These are phyloP conservation scores for Arvicanthis niloticus DNA, from an alignment of 2,113 vertebrate species.

Conservation along the genomic window DNA sequence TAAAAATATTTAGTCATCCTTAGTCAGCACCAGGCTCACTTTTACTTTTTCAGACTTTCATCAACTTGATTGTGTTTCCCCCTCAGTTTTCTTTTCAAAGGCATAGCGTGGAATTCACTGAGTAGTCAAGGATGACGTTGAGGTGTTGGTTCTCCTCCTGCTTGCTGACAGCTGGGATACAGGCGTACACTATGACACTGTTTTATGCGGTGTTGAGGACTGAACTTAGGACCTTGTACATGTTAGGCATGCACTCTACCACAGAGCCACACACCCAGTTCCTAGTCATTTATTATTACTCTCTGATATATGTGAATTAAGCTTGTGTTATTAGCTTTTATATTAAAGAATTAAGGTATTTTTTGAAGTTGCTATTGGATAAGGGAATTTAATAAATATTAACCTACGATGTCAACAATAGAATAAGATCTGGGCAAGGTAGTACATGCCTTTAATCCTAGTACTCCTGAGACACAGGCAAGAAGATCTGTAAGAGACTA, in stretches of 20 bases:
- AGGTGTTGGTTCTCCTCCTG: background rate
- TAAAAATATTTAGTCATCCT: background rate
- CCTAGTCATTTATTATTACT: background rate
- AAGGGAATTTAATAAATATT: background rate
- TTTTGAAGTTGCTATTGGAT: background rate
- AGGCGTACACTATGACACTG: background rate
- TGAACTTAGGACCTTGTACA: background rate
- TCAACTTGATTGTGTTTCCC: background rate
- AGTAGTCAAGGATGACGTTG: background rate
- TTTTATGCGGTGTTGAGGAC: background rate
- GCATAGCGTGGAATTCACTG: background rate
- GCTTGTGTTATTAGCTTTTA: conserved; percentile 13
- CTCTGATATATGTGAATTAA: background rate
- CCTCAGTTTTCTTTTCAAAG: background rate
- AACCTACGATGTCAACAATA: background rate
- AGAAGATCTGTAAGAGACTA: background rate
- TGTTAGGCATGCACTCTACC: background rate
- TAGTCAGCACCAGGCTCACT: conserved; percentile 1
- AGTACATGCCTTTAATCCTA: background rate
- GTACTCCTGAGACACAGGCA: background rate
- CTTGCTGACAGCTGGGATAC: background rate
- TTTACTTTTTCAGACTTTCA: conserved; percentile 13
- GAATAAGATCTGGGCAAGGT: background rate
- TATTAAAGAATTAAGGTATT: background rate
- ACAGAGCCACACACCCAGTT: background rate